Evolutionary conservation across 2,888 invertebrate species (phyloP).

Genomic region (Agonopterix subpropinquella): DNA sequence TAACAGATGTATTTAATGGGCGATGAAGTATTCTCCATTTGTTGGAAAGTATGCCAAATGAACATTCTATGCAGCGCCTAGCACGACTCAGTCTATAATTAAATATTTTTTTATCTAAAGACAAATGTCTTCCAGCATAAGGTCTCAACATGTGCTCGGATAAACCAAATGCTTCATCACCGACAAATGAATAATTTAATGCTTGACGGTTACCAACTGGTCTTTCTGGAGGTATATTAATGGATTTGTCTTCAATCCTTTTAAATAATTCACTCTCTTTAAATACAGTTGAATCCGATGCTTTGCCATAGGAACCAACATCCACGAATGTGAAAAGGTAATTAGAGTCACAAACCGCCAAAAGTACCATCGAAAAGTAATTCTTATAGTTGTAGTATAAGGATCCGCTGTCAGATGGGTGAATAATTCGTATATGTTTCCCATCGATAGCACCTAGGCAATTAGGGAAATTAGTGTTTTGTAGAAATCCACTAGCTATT

Average conservation of each 20-base stretch:
- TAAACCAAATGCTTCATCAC: conserved; percentile 13
- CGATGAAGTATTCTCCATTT: conserved; percentile 7
- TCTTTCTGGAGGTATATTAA: conserved; percentile 16
- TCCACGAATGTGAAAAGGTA: conserved; percentile 22
- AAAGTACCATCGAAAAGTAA: conserved; percentile 19
- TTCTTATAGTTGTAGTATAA: conserved; percentile 20
- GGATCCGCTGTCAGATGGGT: conserved; percentile 15
- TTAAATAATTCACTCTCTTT: conserved; percentile 18
- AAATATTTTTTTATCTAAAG: neutral
- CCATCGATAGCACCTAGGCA: conserved; percentile 14
- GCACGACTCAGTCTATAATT: conserved; percentile 11
- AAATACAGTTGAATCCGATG: conserved; percentile 19
- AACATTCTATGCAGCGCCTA: conserved; percentile 9
- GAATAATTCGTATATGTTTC: conserved; percentile 9
- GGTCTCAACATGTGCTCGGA: conserved; percentile 9
- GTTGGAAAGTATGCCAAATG: conserved; percentile 4
- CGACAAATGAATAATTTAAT: conserved; percentile 14
- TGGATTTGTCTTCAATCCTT: conserved; percentile 16
- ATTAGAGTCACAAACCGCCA: conserved; percentile 19
- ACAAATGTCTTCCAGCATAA: conserved; percentile 1
- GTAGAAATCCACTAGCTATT: neutral
- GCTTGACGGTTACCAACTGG: conserved; percentile 15
- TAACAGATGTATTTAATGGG: conserved; percentile 7
- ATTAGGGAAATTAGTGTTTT: conserved; percentile 7
- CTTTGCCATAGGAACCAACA: conserved; percentile 20